phyloP scores from a whole-genome alignment of 2,888 invertebrate genomes.

The Maniola hyperantus region DNA sequence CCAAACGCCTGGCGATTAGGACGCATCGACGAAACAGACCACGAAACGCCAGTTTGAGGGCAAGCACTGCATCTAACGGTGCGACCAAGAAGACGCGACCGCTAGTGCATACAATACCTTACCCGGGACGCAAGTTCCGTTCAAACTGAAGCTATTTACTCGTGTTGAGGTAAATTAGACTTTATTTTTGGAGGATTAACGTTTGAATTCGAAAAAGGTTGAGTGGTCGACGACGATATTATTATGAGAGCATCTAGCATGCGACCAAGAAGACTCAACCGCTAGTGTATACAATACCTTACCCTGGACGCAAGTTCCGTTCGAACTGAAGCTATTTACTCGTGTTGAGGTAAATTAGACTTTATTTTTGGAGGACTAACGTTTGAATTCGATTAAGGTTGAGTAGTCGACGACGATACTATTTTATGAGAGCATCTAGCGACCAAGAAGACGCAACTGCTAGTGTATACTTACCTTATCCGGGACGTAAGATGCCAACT shows the following conservation, averaged over 20 bases:
- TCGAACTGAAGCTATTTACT: slow-evolving; percentile 20
- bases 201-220: background rate
- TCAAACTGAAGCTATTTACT: slow-evolving; percentile 20
- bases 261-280: slow-evolving; percentile 54
- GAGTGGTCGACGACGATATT: no score
- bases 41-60: slow-evolving; percentile 90
- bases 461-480: slow-evolving; percentile 43
- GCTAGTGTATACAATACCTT: slow-evolving; percentile 45
- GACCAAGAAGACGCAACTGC: slow-evolving; percentile 55
- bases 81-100: slow-evolving; percentile 54
- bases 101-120: slow-evolving; percentile 46
- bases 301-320: slow-evolving; percentile 20
- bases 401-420: no score
- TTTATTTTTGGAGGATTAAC: background rate
- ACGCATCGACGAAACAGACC: slow-evolving; percentile 90
- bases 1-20: slow-evolving; percentile 91
- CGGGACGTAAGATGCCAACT: slow-evolving; percentile 22
- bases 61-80: slow-evolving; percentile 67
- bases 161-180: slow-evolving; percentile 9
- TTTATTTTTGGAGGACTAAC: background rate
- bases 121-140: slow-evolving; percentile 21
- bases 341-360: slow-evolving; percentile 8
- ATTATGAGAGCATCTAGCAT: slow-evolving; percentile 36
- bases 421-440: slow-evolving; percentile 41
- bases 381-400: background rate